Evolutionary conservation across 2,888 invertebrate species (phyloP).

Genomic region (Drosophila borealis): DNA sequence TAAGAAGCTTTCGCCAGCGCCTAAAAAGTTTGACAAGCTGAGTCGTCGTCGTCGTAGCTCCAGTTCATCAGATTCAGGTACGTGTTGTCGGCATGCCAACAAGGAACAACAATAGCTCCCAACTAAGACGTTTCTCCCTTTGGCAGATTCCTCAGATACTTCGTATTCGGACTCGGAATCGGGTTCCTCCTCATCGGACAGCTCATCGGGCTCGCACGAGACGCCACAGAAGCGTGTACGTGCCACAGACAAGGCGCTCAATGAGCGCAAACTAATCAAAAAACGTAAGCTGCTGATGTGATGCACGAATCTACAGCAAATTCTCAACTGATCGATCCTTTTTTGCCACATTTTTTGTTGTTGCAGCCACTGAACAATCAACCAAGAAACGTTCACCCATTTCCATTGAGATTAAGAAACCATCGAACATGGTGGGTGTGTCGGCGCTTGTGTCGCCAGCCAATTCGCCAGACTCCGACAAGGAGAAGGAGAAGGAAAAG

Average conservation of each 20-base stretch:
- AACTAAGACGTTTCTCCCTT: no score
- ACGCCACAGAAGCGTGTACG: constrained; percentile 79
- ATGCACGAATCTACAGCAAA: background rate
- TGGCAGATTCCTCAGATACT: constrained; percentile 80
- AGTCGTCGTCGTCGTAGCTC: constrained; percentile 78
- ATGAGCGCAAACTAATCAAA: constrained; percentile 82
- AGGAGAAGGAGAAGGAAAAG: constrained; percentile 71
- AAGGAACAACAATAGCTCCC: no score
- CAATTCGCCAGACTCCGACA: constrained; percentile 77
- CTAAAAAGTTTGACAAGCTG: constrained; percentile 77
- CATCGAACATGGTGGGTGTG: constrained; percentile 80
- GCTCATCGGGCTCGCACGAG: constrained; percentile 82
- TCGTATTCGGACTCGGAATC: constrained; percentile 84
- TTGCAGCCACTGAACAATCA: constrained; percentile 76
- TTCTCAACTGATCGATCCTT: background rate
- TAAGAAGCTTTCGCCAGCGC: constrained; percentile 77
- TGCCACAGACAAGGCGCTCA: constrained; percentile 75
- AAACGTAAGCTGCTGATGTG: constrained; percentile 73
- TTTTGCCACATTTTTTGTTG: background rate
- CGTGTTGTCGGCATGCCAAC: background rate
- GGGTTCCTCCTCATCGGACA: constrained; percentile 84
- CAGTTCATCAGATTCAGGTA: constrained; percentile 84
- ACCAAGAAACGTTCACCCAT: constrained; percentile 84
- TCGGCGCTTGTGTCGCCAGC: constrained; percentile 81
- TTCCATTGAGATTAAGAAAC: constrained; percentile 84